Evolutionary conservation across 2,113 vertebrate genomes (phyloP), one percentile per base, ranked within the genome.

Genomic region (Epinephelus cyanopodus): DNA sequence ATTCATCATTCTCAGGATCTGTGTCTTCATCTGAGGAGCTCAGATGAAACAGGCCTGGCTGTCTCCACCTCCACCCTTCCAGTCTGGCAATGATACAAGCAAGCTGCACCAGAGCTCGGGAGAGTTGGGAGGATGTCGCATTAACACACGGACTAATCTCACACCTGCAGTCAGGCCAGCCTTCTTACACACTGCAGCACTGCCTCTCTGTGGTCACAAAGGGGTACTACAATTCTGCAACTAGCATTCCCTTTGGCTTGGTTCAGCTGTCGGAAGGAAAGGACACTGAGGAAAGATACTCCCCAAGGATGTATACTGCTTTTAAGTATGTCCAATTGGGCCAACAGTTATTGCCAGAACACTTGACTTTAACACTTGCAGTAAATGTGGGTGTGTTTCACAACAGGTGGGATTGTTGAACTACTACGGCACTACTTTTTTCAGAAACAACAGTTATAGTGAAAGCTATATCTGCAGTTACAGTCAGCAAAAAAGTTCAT

Each of bases 51-150:
- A 65, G 63, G 54, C 48, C 54, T 23, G 65, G 1, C 13, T 64
- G 57, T 27, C 60, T 78, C 60, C 19, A 1, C 50, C 25, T 13
- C 33, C 74, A 68, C 60, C 25, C 74, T 45, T 61, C 21, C 17
- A 50, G 53, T 64, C 23, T 57, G 75, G 54, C 23, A 54, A 42
- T 54, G 83, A 83, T 21, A 63, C 58, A 67, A 33, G 56, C 61
- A n/a, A 81, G 65, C 82, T 87, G 89, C 87, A 89, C 58, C 81
- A 83, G 37, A 81, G 72, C 82, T 80, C 4, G 27, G 77, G 64
- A 64, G 82, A 82, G 66, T 56, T 12, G 37, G 52, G 77, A 81
- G 67, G 81, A 89, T 91, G 90, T 90, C 85, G 84, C 90, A 92
- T 92, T 87, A 87, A 88, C 85, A 85, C 81, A 78, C 14, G 76